Base-by-base conservation (phyloP, 2,797 vertebrate genomes). In the Coregonus sp. region DNA sequence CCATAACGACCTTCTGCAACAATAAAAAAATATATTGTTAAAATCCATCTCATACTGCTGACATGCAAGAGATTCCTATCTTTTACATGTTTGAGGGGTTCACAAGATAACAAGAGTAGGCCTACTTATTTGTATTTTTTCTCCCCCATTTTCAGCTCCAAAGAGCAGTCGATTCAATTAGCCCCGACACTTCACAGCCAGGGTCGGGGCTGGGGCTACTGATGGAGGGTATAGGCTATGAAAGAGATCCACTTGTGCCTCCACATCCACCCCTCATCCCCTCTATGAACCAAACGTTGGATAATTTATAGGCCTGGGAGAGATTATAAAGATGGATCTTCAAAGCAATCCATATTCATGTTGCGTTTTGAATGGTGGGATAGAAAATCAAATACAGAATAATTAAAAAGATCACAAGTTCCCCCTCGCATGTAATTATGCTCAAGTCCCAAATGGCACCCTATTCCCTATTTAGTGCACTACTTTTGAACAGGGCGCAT, bases 351-450 rank as follows among this genome's bases (percentile, higher is more conserved):
- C 95, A 96, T 98, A 98, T 95, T 95, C 93, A 94, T 94, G 95
- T 94, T 96, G 94, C 95, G 85, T 96, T 97, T 96, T 96, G 95
- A 97, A 97, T 96, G 95, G 96, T 95, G 94, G 94, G 93, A 95
- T 96, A 95, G 96, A 97, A 97, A 97, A 47, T 97, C 94, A 97
- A 96, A 95, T 96, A 95, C 95, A 95, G 96, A 97, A 97, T 97
- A 97, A 98, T 98, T 97, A 98, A 98, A 98, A 98, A 97, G 96
- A 97, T 97, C 96, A 98, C 95, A 96, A 97, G 95, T 96, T 93
- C 94, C 95, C 94, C 95, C 93, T 96, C 95, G 96, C 96, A 98
- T 97, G 95, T 96, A 95, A 96, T 97, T 96, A 97, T 95, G 90
- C 11, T 0, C 0, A 47, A 47, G 9, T 11, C 9, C 9, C 9